Evolutionary conservation across 2,888 invertebrate species (phyloP).

Genomic region (Leucania comma): DNA sequence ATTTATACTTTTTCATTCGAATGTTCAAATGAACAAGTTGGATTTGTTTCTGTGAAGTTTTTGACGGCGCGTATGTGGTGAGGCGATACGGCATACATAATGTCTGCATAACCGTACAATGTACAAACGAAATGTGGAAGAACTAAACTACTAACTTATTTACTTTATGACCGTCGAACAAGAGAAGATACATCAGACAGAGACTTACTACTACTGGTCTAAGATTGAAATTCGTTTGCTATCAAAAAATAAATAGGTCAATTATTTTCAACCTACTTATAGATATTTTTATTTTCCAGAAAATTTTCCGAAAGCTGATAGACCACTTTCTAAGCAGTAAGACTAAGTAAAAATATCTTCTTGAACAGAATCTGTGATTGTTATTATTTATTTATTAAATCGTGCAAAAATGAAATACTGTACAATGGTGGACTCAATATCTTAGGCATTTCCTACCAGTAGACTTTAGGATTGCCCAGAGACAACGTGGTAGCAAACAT

Average conservation of each 20-base stretch:
- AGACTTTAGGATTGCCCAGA: no score
- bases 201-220: not conserved
- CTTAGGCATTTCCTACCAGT: no score
- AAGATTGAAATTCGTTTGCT: not conserved
- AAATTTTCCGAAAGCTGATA: not conserved
- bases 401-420: no score
- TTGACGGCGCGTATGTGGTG: constrained; percentile 14
- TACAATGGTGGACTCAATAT: no score
- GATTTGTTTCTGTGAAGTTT: constrained; percentile 32
- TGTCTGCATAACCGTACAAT: not conserved
- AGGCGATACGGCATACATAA: constrained; percentile 3
- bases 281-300: no score
- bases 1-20: constrained; percentile 55
- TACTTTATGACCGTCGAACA: not conserved
- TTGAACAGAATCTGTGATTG: no score
- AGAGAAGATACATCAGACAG: not conserved
- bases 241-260: no score
- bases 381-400: no score
- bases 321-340: no score
- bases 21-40: constrained; percentile 43
- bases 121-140: not conserved
- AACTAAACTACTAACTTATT: constrained; percentile 1
- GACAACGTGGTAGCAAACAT: no score
- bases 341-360: no score
- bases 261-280: not conserved